A percentile compares a stretch with the other conserved stretches of the same genome.
These are phyloP conservation scores for Botia almorhae DNA, from an alignment of 2,797 vertebrate genomes.

Conservation along the genomic window DNA sequence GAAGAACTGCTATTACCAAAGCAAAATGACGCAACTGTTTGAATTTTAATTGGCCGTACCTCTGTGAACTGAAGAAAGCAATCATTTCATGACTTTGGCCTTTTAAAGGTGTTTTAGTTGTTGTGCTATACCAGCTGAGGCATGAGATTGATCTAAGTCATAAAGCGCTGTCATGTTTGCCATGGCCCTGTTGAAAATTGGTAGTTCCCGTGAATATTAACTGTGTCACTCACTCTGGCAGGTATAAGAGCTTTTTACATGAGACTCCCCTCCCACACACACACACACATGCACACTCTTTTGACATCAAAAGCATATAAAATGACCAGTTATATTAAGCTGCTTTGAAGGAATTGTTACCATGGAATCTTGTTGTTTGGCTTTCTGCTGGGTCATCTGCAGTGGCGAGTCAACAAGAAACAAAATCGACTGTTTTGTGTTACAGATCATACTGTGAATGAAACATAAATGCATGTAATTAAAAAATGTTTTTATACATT, in stretches of 20 bases:
- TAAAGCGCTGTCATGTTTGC: conserved; percentile 57
- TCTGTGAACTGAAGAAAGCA: conserved; percentile 9
- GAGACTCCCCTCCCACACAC: conserved; percentile 35
- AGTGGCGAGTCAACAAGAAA: not conserved
- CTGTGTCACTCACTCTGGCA: conserved; percentile 64
- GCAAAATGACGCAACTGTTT: not conserved
- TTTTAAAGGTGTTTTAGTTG: conserved; percentile 30
- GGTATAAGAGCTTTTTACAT: conserved; percentile 68
- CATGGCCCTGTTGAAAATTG: conserved; percentile 69
- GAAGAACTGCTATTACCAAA: too few relatives aligned
- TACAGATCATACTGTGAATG: not conserved
- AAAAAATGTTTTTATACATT: too few relatives aligned
- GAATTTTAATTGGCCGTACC: not conserved
- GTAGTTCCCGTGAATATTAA: conserved; percentile 64
- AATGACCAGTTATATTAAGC: conserved; percentile 75
- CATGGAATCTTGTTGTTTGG: conserved; percentile 3
- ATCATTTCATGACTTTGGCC: conserved; percentile 23
- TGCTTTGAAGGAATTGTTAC: conserved; percentile 72
- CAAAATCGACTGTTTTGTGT: not conserved
- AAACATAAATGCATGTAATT: not conserved
- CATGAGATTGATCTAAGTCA: conserved; percentile 55
- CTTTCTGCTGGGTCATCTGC: not conserved
- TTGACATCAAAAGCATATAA: conserved; percentile 71
- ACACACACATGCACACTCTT: conserved; percentile 49
- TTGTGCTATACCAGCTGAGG: conserved; percentile 45